Evolutionary conservation across 2,797 vertebrate genomes (phyloP).

Genomic region (Pangasius larnaudii): DNA sequence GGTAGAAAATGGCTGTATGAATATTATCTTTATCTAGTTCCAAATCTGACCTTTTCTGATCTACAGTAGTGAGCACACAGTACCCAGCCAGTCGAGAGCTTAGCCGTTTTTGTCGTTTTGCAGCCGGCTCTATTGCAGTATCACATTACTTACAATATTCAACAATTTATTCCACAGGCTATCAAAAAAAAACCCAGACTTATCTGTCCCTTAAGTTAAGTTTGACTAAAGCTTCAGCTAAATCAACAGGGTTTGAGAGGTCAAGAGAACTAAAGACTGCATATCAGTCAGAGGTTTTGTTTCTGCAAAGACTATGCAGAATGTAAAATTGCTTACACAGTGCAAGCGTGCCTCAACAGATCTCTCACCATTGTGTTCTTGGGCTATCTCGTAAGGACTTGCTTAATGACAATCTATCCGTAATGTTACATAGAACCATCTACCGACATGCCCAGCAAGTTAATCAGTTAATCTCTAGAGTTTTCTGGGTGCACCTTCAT

Average conservation of each 20-base stretch:
- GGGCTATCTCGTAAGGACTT: no score
- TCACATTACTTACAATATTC: constrained; percentile 38
- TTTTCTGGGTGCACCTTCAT: no score
- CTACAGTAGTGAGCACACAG: constrained; percentile 16
- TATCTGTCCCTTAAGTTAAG: constrained; percentile 6
- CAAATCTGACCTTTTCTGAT: constrained; percentile 20
- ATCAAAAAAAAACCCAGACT: constrained; percentile 39
- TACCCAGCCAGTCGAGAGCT: constrained; percentile 24
- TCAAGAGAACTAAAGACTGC: constrained; percentile 15
- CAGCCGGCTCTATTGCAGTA: constrained; percentile 6
- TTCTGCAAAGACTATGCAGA: constrained; percentile 39
- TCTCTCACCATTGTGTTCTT: no score
- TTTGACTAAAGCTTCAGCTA: constrained; percentile 31
- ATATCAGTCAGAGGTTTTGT: constrained; percentile 9
- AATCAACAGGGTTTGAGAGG: constrained; percentile 41
- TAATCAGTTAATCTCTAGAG: no score
- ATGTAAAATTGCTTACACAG: no score
- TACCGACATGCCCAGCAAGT: no score
- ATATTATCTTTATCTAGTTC: constrained; percentile 31
- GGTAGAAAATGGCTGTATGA: constrained; percentile 39
- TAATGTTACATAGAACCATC: no score
- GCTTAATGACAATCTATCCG: no score
- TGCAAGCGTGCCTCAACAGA: no score
- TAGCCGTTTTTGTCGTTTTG: constrained; percentile 35
- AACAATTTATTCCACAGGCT: constrained; percentile 41